Evolutionary conservation across 2,113 vertebrate genomes (phyloP).

Genomic region (Mungos mungo): DNA sequence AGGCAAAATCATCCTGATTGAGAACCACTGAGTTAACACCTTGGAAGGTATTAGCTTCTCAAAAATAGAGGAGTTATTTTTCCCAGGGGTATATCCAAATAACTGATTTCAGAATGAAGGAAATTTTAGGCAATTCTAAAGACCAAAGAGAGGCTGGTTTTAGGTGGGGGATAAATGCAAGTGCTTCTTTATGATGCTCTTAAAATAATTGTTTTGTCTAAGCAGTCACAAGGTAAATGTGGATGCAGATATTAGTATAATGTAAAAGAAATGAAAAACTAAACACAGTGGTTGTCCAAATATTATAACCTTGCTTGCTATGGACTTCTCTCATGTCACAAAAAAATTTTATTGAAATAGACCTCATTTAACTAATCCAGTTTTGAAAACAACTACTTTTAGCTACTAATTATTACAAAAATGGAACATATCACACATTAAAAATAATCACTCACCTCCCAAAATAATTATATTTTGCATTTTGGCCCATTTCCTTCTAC

Average conservation of each 20-base stretch:
- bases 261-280: neutral
- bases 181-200: neutral
- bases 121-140: neutral
- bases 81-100: neutral
- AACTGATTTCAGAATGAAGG: neutral
- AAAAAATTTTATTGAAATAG: neutral
- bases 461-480: neutral
- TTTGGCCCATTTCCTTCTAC: neutral
- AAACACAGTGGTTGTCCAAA: neutral
- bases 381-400: neutral
- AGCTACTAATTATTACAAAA: neutral
- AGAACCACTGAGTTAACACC: neutral
- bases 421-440: neutral
- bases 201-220: neutral
- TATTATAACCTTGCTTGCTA: neutral
- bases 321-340: neutral
- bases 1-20: neutral
- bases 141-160: neutral
- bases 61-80: neutral
- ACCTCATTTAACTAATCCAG: neutral
- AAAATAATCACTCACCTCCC: neutral
- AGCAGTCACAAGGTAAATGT: neutral
- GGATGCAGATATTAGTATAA: neutral
- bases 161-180: neutral
- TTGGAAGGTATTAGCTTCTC: neutral